These are phyloP conservation scores for Gavia stellata DNA, from an alignment of 2,113 vertebrate genomes.

Conservation along the genomic window DNA sequence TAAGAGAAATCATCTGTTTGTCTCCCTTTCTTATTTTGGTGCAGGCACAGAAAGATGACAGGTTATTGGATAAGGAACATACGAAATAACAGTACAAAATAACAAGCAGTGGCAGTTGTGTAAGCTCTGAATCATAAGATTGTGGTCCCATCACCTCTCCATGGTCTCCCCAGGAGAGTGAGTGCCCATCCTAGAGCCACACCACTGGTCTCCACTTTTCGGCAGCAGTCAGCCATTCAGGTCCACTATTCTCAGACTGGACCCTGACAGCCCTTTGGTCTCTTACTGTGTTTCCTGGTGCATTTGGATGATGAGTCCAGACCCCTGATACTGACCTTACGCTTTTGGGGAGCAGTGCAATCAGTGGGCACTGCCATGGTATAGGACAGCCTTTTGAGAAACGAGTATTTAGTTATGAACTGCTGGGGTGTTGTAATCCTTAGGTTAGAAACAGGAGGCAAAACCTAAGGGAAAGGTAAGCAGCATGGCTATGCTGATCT, in stretches of 20 bases:
- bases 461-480: not conserved
- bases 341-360: not conserved
- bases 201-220: not conserved
- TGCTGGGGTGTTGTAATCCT: not conserved
- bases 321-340: not conserved
- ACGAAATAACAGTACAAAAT: not conserved
- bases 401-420: not conserved
- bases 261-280: not conserved
- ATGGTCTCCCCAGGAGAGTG: not conserved
- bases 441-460: not conserved
- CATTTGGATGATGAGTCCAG: not conserved
- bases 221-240: not conserved
- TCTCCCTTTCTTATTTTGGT: not conserved
- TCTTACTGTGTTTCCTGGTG: not conserved
- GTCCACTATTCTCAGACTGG: not conserved
- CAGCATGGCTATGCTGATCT: not conserved
- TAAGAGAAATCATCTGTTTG: not conserved
- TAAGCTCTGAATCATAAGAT: not conserved
- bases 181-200: not conserved
- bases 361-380: not conserved
- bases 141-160: not conserved
- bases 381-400: not conserved
- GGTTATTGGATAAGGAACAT: not conserved
- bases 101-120: not conserved
- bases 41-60: not conserved